Evolutionary conservation across 2,888 invertebrate genomes (phyloP).

Genomic region (Lithophane ornitopus): DNA sequence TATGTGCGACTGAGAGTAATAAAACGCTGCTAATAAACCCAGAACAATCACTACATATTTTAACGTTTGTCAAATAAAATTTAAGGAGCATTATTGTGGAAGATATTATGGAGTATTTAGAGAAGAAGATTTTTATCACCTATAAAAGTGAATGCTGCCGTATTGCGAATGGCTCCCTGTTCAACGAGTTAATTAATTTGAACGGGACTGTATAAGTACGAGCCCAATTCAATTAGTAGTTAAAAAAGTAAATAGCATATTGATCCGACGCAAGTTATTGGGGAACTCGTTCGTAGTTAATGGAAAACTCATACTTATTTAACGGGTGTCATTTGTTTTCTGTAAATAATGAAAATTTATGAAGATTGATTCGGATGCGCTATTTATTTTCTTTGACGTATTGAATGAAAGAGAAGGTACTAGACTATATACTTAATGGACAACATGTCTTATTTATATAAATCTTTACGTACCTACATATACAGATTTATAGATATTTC

Average conservation of each 20-base stretch:
- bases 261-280: constrained; percentile 70
- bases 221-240: constrained; percentile 82
- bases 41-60: constrained; percentile 74
- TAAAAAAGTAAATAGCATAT: constrained; percentile 78
- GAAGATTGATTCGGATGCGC: constrained; percentile 51
- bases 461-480: too few species aligned
- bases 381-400: constrained; percentile 33
- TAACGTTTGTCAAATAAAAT: constrained; percentile 72
- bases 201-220: constrained; percentile 77
- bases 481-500: too few species aligned
- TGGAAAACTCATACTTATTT: constrained; percentile 63
- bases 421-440: too few species aligned
- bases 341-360: constrained; percentile 53
- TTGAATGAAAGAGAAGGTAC: not conserved
- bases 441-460: too few species aligned
- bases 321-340: constrained; percentile 48
- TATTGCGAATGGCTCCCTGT: constrained; percentile 69
- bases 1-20: constrained; percentile 74
- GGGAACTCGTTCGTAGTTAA: constrained; percentile 57
- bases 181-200: constrained; percentile 80
- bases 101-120: constrained; percentile 66
- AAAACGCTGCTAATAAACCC: constrained; percentile 78
- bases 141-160: constrained; percentile 74
- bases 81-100: constrained; percentile 64
- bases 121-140: constrained; percentile 75